Conservation (phyloP, 2,113 vertebrate genomes). For the Heliornis fulica region DNA sequence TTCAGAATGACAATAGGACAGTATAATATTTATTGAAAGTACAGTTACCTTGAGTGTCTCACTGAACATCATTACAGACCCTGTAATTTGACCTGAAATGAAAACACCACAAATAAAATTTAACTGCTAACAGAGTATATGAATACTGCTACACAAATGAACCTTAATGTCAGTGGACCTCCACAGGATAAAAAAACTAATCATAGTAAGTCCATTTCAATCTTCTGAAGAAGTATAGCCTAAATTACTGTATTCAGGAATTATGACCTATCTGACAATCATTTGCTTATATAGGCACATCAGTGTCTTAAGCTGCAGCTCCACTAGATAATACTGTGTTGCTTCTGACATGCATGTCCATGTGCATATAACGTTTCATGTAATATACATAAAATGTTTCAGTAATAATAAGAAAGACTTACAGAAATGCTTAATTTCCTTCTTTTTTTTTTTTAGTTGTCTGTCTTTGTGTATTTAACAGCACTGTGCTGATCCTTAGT, state of each 20-base stretch:
- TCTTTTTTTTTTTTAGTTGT: neutral
- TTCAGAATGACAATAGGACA: neutral
- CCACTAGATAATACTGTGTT: neutral
- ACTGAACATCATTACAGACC: neutral
- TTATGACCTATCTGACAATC: neutral
- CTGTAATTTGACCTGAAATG: neutral
- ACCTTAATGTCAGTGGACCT: neutral
- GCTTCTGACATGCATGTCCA: neutral
- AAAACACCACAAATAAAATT: neutral
- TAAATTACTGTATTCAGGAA: neutral
- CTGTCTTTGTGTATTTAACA: neutral
- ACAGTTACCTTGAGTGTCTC: neutral
- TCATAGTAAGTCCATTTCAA: neutral
- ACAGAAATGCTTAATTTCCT: neutral
- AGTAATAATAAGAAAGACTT: neutral
- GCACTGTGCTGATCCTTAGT: neutral
- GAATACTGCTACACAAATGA: neutral
- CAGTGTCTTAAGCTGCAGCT: neutral
- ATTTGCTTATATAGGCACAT: neutral
- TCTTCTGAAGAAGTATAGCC: neutral
- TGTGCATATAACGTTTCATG: neutral
- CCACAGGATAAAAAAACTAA: neutral
- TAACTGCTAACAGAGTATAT: neutral
- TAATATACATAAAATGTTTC: neutral
- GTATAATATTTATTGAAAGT: neutral